These are phyloP conservation scores for Babyrousa celebensis DNA, from an alignment of 2,797 vertebrate species.

Conservation along the genomic window DNA sequence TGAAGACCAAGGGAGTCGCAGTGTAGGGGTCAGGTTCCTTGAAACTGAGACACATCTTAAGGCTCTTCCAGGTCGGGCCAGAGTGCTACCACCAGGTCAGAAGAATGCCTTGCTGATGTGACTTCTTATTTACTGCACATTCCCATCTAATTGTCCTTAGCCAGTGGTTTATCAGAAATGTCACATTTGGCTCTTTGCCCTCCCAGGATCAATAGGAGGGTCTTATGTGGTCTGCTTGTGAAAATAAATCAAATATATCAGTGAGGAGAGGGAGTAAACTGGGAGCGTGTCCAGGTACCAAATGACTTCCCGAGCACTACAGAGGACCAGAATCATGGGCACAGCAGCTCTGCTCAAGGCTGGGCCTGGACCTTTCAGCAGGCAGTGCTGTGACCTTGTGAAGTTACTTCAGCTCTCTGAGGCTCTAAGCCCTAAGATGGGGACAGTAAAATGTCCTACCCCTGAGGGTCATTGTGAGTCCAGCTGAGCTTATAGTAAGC, in stretches of 20 bases:
- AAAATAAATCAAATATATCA: constrained; percentile 81
- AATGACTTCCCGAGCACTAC: constrained; percentile 30
- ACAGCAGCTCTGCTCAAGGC: neutral
- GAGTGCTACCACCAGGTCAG: neutral
- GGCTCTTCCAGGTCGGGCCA: neutral
- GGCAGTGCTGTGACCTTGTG: neutral
- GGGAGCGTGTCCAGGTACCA: constrained; percentile 52
- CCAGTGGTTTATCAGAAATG: constrained; percentile 81
- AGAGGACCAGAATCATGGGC: neutral
- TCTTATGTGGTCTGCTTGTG: constrained; percentile 74
- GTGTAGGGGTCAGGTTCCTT: neutral
- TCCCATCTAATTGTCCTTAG: constrained; percentile 83
- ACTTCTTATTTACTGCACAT: constrained; percentile 83
- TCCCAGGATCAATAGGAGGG: constrained; percentile 79
- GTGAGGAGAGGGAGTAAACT: constrained; percentile 72
- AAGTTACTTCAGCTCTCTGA: neutral
- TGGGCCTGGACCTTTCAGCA: neutral
- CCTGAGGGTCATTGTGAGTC: neutral
- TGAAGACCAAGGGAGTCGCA: constrained; percentile 32
- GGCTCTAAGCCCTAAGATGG: neutral
- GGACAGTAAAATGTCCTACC: neutral
- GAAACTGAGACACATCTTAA: constrained; percentile 17
- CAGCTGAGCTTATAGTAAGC: neutral
- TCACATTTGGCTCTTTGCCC: constrained; percentile 80
- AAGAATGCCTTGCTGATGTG: constrained; percentile 60